phyloP scores from a whole-genome alignment of 2,113 vertebrate species.

The Piaya cayana region DNA sequence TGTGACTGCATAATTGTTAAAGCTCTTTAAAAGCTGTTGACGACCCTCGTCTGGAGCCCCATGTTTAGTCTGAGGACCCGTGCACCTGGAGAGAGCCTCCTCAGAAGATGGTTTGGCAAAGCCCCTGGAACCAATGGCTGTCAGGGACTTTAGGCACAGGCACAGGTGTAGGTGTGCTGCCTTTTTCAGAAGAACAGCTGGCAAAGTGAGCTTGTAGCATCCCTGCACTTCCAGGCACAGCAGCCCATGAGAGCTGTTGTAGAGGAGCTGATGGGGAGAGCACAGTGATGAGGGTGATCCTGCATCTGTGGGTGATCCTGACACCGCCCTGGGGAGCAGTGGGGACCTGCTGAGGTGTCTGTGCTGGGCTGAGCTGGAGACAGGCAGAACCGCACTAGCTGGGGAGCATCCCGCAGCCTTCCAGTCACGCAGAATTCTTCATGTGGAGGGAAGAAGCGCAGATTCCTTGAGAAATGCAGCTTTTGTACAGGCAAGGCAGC shows the following conservation, averaged over 20 bases:
- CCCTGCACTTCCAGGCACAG: background rate
- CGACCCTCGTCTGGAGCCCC: background rate
- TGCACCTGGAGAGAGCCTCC: background rate
- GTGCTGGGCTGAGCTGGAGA: too few species aligned
- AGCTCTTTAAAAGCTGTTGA: background rate
- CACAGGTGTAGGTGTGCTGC: background rate
- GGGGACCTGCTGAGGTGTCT: too few species aligned
- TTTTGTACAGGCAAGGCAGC: too few species aligned
- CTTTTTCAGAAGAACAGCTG: background rate
- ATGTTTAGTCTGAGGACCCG: background rate
- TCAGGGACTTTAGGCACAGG: background rate
- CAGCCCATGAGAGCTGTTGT: background rate
- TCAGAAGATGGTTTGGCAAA: rapidly evolving
- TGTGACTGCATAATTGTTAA: background rate
- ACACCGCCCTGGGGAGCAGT: background rate
- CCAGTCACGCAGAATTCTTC: too few species aligned
- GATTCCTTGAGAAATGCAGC: too few species aligned
- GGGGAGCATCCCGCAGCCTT: too few species aligned
- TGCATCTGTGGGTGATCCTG: background rate
- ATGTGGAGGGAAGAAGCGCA: too few species aligned
- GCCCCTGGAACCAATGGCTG: rapidly evolving
- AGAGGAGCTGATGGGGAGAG: background rate
- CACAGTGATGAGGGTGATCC: background rate
- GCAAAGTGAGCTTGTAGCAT: background rate
- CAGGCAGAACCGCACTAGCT: too few species aligned